A percentile compares a stretch with the other conserved stretches of the same genome.
Conservation (phyloP, 2,888 invertebrate genomes). For the Hemistola chrysoprasaria region DNA sequence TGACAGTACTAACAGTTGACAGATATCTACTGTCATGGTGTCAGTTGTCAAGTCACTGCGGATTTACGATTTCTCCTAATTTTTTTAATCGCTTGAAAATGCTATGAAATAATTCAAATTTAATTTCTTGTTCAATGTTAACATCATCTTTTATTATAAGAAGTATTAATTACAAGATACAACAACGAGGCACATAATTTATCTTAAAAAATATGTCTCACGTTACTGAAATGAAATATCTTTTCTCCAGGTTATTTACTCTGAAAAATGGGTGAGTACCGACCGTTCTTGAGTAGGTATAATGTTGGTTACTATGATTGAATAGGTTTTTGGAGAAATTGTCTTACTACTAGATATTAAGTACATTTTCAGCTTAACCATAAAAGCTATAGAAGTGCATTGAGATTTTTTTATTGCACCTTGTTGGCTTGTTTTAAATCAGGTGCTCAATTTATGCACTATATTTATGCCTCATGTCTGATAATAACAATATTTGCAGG, state of each 20-base stretch:
- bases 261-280: slow-evolving; percentile 69
- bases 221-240: slow-evolving; percentile 68
- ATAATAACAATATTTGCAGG: slow-evolving; percentile 24
- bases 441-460: too few species aligned
- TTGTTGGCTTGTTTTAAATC: too few species aligned
- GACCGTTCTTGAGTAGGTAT: neutral
- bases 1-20: too few species aligned
- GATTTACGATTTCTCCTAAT: neutral
- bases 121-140: neutral
- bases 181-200: neutral
- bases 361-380: too few species aligned
- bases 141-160: neutral
- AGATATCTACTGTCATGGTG: too few species aligned
- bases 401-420: too few species aligned
- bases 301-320: too few species aligned
- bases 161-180: too few species aligned
- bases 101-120: neutral
- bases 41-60: neutral
- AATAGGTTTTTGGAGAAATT: too few species aligned
- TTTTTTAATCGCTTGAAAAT: neutral
- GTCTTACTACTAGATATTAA: too few species aligned
- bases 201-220: slow-evolving; percentile 58
- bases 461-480: too few species aligned
- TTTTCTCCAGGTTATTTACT: slow-evolving; percentile 74
- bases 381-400: too few species aligned